Evolutionary conservation across 2,888 invertebrate species (phyloP), one percentile per base, ranked within the genome.

Genomic region (Orthosia incerta): DNA sequence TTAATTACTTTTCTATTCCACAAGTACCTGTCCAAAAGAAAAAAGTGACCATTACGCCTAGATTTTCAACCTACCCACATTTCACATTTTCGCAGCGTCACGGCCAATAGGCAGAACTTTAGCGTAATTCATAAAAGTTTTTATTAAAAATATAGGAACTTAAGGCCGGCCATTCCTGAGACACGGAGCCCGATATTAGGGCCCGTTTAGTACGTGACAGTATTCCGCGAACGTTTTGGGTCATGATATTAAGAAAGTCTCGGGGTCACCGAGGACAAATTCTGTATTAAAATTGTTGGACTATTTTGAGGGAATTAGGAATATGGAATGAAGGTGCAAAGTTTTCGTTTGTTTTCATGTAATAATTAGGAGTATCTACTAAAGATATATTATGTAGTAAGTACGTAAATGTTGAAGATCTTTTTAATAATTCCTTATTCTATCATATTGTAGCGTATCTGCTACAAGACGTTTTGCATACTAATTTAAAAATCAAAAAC

Each of bases 121-220:
- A 60, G 57, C 70, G 82, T 76, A 84, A 85, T 85, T 85, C 82
- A 85, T 82, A 68, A 90, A 93, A 92, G 86, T 81, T 92, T 92
- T 91, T 92, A 92, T 91, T 92, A 92, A 93, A 93, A 92, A 89
- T 83, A 88, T 81, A 84, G 80, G 81, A 84, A 75, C 84, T 83
- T 74, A 72, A 62, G 53, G 26, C 76, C 72, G 79, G 63, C 78
- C 88, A 82, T 85, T 89, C 60, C 70, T 63, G 65, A 56, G 78
- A 65, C 84, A 76, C 75, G 60, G 23, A 51, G 62, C 59, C 66
- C 71, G 69, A 80, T 88, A 86, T 86, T 77, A 84, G 79, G 79
- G 75, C 85, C 70, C 71, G 83, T 85, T 87, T 80, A 88, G 77
- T 86, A 93, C 93, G 93, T 93, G 93, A 93, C 91, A 86, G 88